A percentile compares a stretch with the other conserved stretches of the same genome.
phyloP scores from a whole-genome alignment of 1,140 invertebrate species.

The Heliconius hewitsoni region DNA sequence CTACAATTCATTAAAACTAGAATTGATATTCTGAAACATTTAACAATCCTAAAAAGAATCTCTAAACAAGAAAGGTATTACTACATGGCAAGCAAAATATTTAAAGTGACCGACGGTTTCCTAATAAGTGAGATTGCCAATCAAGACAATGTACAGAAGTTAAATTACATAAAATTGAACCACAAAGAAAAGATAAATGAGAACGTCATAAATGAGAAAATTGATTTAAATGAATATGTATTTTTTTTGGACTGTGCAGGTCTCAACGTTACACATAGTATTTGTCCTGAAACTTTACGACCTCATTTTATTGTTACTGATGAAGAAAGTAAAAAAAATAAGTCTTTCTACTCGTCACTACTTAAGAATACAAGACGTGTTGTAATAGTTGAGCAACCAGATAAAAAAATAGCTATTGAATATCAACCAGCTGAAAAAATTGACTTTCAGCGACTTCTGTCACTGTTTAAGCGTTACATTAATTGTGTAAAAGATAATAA shows the following conservation, averaged over 20 bases:
- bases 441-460: background rate
- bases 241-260: conserved; percentile 38
- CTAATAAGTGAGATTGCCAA: conserved; percentile 44
- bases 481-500: background rate
- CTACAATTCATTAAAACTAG: conserved; percentile 41
- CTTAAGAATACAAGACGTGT: background rate
- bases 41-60: conserved; percentile 47
- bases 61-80: conserved; percentile 40
- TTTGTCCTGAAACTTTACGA: conserved; percentile 2
- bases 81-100: conserved; percentile 44
- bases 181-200: conserved; percentile 43
- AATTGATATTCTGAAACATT: conserved; percentile 44
- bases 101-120: conserved; percentile 45
- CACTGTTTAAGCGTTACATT: background rate
- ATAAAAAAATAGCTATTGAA: background rate
- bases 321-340: background rate
- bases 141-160: conserved; percentile 39
- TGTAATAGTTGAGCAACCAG: background rate
- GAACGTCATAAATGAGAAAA: conserved; percentile 35
- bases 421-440: conserved; percentile 3
- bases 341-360: background rate
- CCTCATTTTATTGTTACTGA: background rate
- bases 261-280: background rate
- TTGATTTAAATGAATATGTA: conserved; percentile 43
- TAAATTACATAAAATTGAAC: conserved; percentile 47